Evolutionary conservation across 2,888 invertebrate genomes (phyloP), one percentile per base, ranked within the genome.

Genomic region (Salticus scenicus): DNA sequence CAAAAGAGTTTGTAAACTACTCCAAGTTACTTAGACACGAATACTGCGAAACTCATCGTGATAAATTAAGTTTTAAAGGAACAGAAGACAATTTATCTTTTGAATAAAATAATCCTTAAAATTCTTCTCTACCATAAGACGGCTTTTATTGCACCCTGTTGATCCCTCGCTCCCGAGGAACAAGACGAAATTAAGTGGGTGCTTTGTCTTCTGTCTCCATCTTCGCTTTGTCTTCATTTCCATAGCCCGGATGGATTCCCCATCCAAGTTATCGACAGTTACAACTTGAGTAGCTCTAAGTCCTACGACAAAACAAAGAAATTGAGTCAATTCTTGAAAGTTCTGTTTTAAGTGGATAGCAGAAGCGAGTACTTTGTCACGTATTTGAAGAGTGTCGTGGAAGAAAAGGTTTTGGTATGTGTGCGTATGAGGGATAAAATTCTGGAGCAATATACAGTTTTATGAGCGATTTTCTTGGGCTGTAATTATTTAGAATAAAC

Each of bases 41-140:
- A 57, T 57, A 24, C 57, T 57, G 57, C 57, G n/a, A 17, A 57
- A 57, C 57, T 57, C 57, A 57, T 24, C 57, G 24, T 57, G 24
- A 57, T 57, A 57, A 57, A 57, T 57, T 57, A 57, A 57, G 57
- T 57, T 57, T 57, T 57, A 57, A 57, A 57, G 57, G 24, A 57
- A 57, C 24, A 57, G 5, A 5, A 57, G 57, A 57, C 57, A 57
- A 57, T 57, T 24, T 57, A 57, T 57, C 57, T 57, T 57, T 57
- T 57, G 57, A 57, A 57, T 57, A 57, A 24, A 57, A 57, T 57
- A 57, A 57, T 57, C 57, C 24, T 57, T 57, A 57, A 57, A 57
- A 57, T 57, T 57, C 5, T 24, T 24, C 24, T 24, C 24, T 24
- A 24, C 1, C 24, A 57, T 57, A 24, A 57, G 57, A 24, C 57